Conservation (phyloP, 2,113 vertebrate genomes). For the Sarotherodon lohbergeri region DNA sequence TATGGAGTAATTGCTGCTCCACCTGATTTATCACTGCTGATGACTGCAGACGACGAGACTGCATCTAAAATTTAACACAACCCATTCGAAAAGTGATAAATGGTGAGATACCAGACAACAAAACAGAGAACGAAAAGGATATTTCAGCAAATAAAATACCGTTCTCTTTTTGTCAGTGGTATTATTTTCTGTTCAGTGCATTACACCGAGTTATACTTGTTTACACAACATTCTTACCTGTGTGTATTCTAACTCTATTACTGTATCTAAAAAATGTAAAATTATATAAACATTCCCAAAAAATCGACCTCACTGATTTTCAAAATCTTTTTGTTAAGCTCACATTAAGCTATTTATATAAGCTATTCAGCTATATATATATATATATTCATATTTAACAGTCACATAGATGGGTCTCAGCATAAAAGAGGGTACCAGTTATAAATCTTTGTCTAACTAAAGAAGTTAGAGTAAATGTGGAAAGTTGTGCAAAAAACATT, state of each 20-base stretch:
- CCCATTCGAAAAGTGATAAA: neutral
- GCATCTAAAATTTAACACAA: neutral
- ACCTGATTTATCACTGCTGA: neutral
- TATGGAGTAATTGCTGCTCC: neutral
- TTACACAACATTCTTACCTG: neutral
- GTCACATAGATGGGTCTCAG: neutral
- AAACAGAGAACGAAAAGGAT: neutral
- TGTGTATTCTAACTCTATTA: neutral
- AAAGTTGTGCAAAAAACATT: neutral
- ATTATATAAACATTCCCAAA: neutral
- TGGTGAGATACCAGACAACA: neutral
- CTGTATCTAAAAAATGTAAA: neutral
- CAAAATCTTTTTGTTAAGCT: neutral
- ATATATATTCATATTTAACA: neutral
- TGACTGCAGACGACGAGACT: neutral
- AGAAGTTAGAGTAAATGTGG: neutral
- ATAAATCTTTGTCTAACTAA: neutral
- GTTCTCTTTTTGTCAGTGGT: neutral
- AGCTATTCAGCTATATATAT: neutral
- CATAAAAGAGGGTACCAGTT: neutral
- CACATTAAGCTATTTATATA: neutral
- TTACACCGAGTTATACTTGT: neutral
- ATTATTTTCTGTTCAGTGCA: neutral
- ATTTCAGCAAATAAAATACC: neutral
- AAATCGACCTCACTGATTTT: neutral